phyloP scores from a whole-genome alignment of 2,113 vertebrate species.

The Nerophis lumbriciformis region DNA sequence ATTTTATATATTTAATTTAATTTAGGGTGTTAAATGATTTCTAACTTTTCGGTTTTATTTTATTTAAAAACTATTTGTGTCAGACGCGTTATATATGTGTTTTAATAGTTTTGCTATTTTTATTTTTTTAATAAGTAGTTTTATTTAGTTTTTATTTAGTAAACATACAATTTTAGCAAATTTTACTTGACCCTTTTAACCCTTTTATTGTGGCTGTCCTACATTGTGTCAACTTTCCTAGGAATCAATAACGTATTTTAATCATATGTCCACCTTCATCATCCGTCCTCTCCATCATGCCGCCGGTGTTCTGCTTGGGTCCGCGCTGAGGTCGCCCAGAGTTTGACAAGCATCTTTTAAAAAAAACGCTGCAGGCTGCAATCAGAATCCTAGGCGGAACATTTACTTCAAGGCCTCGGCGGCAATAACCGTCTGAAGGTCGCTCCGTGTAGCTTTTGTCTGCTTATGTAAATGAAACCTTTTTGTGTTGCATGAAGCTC shows the following conservation, averaged over 20 bases:
- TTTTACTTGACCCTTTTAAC: background rate
- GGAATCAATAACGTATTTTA: constrained; percentile 8
- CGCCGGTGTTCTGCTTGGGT: constrained; percentile 19
- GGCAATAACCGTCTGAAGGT: constrained; percentile 4
- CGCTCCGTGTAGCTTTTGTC: background rate
- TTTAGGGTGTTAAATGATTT: no score
- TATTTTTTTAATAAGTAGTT: no score
- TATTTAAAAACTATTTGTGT: no score
- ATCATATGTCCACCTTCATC: constrained; percentile 21
- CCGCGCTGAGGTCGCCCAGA: constrained; percentile 9
- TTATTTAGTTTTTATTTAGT: no score
- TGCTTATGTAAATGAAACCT: constrained; percentile 7
- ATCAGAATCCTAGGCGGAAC: constrained; percentile 28
- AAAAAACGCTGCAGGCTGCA: constrained; percentile 6
- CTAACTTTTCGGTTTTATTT: no score
- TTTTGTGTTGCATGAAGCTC: constrained; percentile 15
- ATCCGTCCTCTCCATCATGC: constrained; percentile 27
- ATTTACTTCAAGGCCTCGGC: constrained; percentile 10
- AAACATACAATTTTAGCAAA: background rate
- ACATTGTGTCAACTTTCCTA: background rate
- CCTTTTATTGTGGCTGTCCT: background rate
- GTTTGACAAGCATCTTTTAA: constrained; percentile 29
- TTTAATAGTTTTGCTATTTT: no score
- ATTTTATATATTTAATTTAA: no score
- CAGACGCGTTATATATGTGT: no score